Base-by-base conservation (phyloP, 2,888 invertebrate species). In the Tenodera sinensis region DNA sequence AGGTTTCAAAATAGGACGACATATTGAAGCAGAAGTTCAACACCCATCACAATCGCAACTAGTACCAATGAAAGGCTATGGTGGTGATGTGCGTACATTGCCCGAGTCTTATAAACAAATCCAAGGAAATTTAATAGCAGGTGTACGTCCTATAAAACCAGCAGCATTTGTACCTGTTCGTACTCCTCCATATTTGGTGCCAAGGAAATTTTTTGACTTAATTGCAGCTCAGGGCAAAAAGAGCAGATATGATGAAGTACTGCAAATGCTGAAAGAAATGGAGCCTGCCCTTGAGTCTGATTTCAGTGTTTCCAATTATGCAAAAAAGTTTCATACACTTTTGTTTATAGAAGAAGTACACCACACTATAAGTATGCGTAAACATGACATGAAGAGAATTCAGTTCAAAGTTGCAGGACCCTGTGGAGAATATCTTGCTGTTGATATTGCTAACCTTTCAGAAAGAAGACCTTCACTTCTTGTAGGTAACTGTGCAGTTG, bases 381-480 rank as follows among this genome's bases (percentile, higher is more conserved):
- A 93, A 88, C 97, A 96, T 93, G 96, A 97, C 92, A 94, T 96
- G 91, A 94, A 95, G 28, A 95, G 95, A 91, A 96, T 95, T 20
- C 95, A 95, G 92, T 95, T 98, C 91, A 94, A 94, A 88, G 94
- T 88, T 47, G 89, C 89, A 34, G 91, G 91, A 9, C 89, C 93
- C 71, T 94, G 94, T 91, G 96, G 96, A 1, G 97, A 97, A 91
- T 98, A 94, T 93, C 94, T 98, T 20, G 94, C 95, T 42, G 93
- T 99, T 90, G 95, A 95, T 92, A 96, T 98, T 85, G 96, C 96
- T 89, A 97, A 97, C 90, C 94, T 99, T 30, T 95, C 96, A n/a
- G 99, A 99, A 93, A 96, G 95, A 91, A 94, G 98, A 88, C 99
- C 98, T 0, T 98, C 98, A 0, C 93, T 99, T 81, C 95, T 98